These are phyloP conservation scores for Thymallus thymallus DNA, from an alignment of 2,113 vertebrate genomes.

Conservation along the genomic window DNA sequence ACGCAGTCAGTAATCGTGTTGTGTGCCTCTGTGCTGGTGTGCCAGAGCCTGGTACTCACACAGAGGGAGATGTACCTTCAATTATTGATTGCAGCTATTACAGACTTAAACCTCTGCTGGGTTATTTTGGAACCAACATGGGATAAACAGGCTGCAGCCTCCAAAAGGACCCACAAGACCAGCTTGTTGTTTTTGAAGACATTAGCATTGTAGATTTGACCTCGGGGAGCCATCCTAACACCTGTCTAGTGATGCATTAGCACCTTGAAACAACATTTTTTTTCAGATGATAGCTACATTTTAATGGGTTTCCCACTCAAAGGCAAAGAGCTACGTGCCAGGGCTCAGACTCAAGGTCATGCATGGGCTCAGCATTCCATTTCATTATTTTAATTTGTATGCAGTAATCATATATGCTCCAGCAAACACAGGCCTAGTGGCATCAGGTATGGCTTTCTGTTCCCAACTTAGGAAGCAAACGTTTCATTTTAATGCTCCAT, in stretches of 20 bases:
- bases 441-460: too few species aligned
- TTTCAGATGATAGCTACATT: slow-evolving; percentile 21
- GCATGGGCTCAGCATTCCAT: neutral
- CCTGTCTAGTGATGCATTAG: slow-evolving; percentile 52
- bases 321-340: neutral
- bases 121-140: slow-evolving; percentile 44
- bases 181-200: slow-evolving; percentile 23
- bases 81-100: slow-evolving; percentile 64
- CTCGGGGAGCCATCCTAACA: slow-evolving; percentile 40
- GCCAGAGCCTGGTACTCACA: neutral
- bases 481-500: too few species aligned
- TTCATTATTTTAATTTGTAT: neutral
- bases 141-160: slow-evolving; percentile 35
- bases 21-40: slow-evolving; percentile 34
- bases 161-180: slow-evolving; percentile 31
- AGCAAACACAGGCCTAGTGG: too few species aligned
- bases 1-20: slow-evolving; percentile 27
- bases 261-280: slow-evolving; percentile 42
- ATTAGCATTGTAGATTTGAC: slow-evolving; percentile 45
- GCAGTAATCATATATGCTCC: neutral
- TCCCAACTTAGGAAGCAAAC: too few species aligned
- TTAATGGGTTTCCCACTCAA: slow-evolving; percentile 9
- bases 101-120: slow-evolving; percentile 26
- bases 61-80: slow-evolving; percentile 39
- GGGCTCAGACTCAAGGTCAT: neutral